phyloP scores from a whole-genome alignment of 53 echinoderm and acorn worm genomes.

The Henricia sp. region DNA sequence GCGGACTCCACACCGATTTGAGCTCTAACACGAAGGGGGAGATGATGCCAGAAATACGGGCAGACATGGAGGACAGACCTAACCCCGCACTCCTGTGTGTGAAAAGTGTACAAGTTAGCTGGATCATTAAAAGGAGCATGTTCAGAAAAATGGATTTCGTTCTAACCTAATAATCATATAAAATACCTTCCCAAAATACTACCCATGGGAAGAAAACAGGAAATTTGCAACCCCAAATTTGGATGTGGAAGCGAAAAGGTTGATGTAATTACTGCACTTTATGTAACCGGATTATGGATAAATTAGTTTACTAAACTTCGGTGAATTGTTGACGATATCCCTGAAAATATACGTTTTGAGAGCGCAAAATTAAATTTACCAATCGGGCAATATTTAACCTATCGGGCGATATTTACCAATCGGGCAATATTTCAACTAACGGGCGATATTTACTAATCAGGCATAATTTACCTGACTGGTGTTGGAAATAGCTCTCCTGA shows the following conservation, averaged over 20 bases:
- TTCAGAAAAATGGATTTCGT: too few species aligned
- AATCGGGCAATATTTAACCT: too few species aligned
- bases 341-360: too few species aligned
- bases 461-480: constrained; percentile 52
- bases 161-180: neutral
- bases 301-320: neutral
- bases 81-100: constrained; percentile 23
- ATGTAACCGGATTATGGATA: neutral
- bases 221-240: too few species aligned
- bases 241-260: too few species aligned
- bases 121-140: too few species aligned
- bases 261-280: too few species aligned
- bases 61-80: constrained; percentile 25
- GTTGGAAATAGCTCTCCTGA: constrained; percentile 71
- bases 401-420: too few species aligned
- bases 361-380: too few species aligned
- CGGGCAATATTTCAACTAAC: neutral
- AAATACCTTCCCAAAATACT: neutral
- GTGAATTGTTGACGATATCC: too few species aligned
- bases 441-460: too few species aligned
- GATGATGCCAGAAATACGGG: constrained; percentile 35
- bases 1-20: constrained; percentile 55
- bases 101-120: neutral
- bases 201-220: neutral
- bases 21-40: constrained; percentile 38